Conservation (phyloP, 2,797 vertebrate species). For the Calcarius lapponicus region DNA sequence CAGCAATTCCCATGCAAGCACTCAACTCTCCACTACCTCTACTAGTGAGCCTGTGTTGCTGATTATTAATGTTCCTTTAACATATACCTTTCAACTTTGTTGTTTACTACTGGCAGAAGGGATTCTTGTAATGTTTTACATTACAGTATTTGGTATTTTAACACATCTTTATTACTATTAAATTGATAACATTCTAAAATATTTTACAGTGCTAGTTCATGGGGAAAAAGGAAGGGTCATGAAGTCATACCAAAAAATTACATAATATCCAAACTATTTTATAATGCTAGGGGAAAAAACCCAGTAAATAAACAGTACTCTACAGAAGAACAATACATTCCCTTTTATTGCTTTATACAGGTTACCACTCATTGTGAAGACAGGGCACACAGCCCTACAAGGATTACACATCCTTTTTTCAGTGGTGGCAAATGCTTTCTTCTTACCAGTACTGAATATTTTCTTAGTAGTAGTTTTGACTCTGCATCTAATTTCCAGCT, state of each 20-base stretch:
- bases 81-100: neutral
- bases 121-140: neutral
- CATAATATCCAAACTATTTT: neutral
- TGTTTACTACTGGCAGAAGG: neutral
- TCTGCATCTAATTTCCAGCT: neutral
- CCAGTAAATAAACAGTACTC: neutral
- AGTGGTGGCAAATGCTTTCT: neutral
- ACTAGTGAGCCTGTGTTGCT: neutral
- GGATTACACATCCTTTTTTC: neutral
- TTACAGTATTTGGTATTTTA: neutral
- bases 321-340: neutral
- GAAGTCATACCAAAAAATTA: neutral
- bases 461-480: neutral
- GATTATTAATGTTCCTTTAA: neutral
- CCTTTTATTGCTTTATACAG: neutral
- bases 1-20: neutral
- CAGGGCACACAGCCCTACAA: neutral
- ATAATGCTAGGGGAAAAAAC: rapidly evolving
- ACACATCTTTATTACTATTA: neutral
- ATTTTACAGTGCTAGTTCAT: neutral
- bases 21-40: neutral
- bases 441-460: neutral
- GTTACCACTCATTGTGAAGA: neutral
- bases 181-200: neutral
- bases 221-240: neutral